Conservation (phyloP, 2,797 vertebrate species). For the Manis javanica region DNA sequence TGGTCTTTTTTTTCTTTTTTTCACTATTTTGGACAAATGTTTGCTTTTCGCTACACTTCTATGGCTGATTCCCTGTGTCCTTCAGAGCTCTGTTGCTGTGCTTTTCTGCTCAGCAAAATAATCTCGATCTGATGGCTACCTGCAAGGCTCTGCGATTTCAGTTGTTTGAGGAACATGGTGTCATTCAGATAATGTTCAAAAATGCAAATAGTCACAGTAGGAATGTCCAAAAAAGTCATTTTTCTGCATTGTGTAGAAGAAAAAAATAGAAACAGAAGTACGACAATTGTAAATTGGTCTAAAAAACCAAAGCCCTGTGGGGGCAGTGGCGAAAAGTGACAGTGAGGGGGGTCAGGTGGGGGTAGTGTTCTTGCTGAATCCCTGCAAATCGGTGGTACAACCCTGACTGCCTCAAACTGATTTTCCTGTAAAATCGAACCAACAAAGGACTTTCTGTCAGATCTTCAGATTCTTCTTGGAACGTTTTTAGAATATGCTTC, state of each 20-base stretch:
- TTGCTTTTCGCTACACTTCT: constrained; percentile 9
- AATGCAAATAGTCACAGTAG: constrained; percentile 76
- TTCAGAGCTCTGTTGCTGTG: not conserved
- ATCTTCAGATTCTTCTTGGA: constrained; percentile 43
- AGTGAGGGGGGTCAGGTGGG: constrained; percentile 15
- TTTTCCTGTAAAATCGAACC: constrained; percentile 68
- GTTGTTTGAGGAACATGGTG: constrained; percentile 62
- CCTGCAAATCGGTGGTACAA: constrained; percentile 59
- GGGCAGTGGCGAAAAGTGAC: constrained; percentile 36
- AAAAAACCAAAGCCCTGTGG: constrained; percentile 69
- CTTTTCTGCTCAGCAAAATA: constrained; percentile 41
- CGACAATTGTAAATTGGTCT: constrained; percentile 66
- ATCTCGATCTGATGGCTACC: constrained; percentile 69
- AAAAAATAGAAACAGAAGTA: constrained; percentile 22
- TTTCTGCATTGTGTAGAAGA: constrained; percentile 64
- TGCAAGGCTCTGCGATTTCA: constrained; percentile 73
- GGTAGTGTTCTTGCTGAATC: not conserved
- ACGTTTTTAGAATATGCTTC: constrained; percentile 75
- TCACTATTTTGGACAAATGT: constrained; percentile 17
- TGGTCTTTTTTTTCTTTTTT: not conserved
- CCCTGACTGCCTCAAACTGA: constrained; percentile 63
- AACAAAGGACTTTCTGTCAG: not conserved
- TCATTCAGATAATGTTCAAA: constrained; percentile 76
- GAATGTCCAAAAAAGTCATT: constrained; percentile 76
- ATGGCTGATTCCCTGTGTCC: not conserved